Conservation (phyloP, 2,113 vertebrate genomes). For the Carassius auratus region DNA sequence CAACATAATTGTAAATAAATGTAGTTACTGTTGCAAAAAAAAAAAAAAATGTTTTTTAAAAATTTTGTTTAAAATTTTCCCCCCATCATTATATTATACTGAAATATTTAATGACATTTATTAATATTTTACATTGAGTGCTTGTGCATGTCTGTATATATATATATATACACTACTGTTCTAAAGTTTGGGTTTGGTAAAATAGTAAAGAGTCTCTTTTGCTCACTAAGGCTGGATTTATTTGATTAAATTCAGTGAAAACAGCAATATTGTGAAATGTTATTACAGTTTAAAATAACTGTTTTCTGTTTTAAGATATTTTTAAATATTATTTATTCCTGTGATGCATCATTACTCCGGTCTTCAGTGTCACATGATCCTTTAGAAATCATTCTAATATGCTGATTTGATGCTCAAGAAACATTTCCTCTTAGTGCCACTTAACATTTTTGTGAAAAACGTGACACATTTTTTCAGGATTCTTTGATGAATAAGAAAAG, state of each 20-base stretch:
- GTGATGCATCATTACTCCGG: no score
- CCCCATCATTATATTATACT: not conserved
- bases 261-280: not conserved
- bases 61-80: no score
- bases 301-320: not conserved
- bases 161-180: not conserved
- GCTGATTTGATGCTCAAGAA: not conserved
- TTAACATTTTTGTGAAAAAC: no score
- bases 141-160: not conserved
- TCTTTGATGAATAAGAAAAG: no score
- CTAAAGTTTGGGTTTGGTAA: not conserved
- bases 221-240: not conserved
- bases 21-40: not conserved
- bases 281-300: not conserved
- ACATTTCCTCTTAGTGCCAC: not conserved
- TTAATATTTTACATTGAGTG: not conserved
- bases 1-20: not conserved
- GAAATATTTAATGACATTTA: not conserved
- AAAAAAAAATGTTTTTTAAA: no score
- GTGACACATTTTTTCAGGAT: no score
- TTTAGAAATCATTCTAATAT: not conserved
- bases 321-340: not conserved
- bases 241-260: not conserved
- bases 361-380: not conserved
- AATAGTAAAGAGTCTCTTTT: not conserved